Percentiles rank a stretch among this genome's conserved stretches.
These are phyloP conservation scores for Torymus auratus DNA, from an alignment of 2,888 invertebrate genomes.

Conservation along the genomic window DNA sequence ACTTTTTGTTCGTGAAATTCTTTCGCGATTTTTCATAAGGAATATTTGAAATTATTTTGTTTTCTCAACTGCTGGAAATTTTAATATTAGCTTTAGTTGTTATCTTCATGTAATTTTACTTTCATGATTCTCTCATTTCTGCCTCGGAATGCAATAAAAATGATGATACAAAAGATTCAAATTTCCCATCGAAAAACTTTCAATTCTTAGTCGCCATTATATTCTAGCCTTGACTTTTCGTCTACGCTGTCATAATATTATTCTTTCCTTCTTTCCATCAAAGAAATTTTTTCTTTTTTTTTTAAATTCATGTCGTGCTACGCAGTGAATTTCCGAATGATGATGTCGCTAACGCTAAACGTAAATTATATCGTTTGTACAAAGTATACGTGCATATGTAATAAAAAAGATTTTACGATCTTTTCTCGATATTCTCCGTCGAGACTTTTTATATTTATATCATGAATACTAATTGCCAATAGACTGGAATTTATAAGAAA, in stretches of 20 bases:
- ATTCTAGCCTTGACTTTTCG: not conserved
- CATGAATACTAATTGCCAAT: conserved; percentile 27
- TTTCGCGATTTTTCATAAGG: conserved; percentile 18
- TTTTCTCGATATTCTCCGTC: conserved; percentile 7
- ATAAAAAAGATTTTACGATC: conserved; percentile 14
- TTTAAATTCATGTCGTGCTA: not conserved
- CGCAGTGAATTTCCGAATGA: conserved; percentile 15
- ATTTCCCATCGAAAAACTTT: conserved; percentile 10
- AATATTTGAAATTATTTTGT: no score
- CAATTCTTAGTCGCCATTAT: not conserved
- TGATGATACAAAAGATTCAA: not conserved
- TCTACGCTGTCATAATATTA: not conserved
- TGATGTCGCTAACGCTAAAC: conserved; percentile 36
- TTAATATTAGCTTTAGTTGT: not conserved
- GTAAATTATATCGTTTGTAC: not conserved
- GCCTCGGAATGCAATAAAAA: not conserved
- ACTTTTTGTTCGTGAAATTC: conserved; percentile 17
- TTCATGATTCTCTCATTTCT: not conserved
- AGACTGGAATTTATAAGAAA: conserved; percentile 18
- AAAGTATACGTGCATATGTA: not conserved
- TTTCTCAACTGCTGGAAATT: not conserved
- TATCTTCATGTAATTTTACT: not conserved
- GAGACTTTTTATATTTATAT: conserved; percentile 21
- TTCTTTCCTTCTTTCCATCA: not conserved
- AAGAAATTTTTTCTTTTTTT: conserved; percentile 9